Conservation (phyloP, 2,113 vertebrate species). For the Melierax canorus region DNA sequence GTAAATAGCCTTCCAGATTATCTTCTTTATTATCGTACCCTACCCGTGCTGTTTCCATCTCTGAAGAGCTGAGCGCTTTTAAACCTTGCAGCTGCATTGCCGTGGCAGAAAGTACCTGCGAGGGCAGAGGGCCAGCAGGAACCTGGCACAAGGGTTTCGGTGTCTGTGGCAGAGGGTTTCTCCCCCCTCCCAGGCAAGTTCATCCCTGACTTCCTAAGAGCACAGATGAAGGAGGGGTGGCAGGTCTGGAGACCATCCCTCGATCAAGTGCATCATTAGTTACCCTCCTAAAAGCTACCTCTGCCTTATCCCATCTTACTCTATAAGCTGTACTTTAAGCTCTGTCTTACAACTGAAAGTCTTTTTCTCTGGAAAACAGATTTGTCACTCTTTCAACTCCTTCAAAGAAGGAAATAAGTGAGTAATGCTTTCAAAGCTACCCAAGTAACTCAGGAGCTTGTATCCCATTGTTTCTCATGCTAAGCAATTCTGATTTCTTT, state of each 20-base stretch:
- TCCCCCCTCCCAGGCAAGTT: neutral
- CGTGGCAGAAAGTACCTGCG: neutral
- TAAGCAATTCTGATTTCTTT: neutral
- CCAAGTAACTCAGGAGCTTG: neutral
- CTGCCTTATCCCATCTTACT: neutral
- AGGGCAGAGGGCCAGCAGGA: neutral
- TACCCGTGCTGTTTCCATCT: neutral
- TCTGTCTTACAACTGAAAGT: neutral
- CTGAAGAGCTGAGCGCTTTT: neutral
- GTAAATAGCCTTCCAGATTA: slow-evolving; percentile 24
- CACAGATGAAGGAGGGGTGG: neutral
- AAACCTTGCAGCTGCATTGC: neutral
- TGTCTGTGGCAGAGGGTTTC: neutral
- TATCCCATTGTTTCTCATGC: neutral
- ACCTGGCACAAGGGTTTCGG: neutral
- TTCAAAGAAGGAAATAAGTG: neutral
- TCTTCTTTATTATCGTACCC: neutral
- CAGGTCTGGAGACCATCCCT: neutral
- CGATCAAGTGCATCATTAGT: neutral
- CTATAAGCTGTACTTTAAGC: neutral
- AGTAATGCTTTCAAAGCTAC: neutral
- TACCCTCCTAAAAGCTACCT: neutral
- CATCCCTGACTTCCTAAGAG: neutral
- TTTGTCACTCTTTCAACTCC: neutral
- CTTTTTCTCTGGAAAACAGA: neutral